Evolutionary conservation across 2,888 invertebrate species (phyloP).

Genomic region (Mystacides longicornis): DNA sequence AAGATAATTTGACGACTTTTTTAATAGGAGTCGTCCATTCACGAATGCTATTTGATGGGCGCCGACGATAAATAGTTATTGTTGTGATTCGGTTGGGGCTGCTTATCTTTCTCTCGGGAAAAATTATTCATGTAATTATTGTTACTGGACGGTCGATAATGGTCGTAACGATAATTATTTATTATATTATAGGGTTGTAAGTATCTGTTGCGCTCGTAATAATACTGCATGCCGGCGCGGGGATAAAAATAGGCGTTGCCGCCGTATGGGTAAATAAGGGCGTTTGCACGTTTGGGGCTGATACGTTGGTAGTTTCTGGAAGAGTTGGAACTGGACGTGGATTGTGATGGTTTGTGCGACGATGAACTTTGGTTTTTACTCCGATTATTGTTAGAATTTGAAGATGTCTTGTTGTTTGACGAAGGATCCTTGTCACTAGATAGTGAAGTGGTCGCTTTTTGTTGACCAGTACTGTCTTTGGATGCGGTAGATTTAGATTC

Average conservation of each 20-base stretch:
- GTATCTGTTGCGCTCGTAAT: conserved; percentile 10
- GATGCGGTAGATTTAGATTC: neutral
- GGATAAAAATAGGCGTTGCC: neutral
- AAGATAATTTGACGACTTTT: no score
- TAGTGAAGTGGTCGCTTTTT: neutral
- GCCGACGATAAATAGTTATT: conserved; percentile 41
- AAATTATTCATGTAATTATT: conserved; percentile 16
- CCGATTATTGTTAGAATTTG: neutral
- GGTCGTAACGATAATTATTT: neutral
- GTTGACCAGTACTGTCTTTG: neutral
- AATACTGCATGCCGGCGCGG: conserved; percentile 17
- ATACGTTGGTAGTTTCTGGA: neutral
- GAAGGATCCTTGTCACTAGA: neutral
- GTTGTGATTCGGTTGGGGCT: conserved; percentile 17
- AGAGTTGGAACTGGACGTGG: neutral
- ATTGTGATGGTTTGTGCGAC: neutral
- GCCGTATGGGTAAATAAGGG: neutral
- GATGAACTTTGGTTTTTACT: neutral
- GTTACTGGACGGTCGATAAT: conserved; percentile 13
- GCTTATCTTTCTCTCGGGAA: conserved; percentile 11
- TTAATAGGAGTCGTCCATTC: no score
- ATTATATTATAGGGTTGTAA: neutral
- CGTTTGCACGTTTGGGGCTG: neutral
- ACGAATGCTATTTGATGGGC: conserved; percentile 40
- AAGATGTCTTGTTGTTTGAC: neutral